Evolutionary conservation across 1,140 invertebrate genomes (phyloP).

Genomic region (Drosophila carrolli): DNA sequence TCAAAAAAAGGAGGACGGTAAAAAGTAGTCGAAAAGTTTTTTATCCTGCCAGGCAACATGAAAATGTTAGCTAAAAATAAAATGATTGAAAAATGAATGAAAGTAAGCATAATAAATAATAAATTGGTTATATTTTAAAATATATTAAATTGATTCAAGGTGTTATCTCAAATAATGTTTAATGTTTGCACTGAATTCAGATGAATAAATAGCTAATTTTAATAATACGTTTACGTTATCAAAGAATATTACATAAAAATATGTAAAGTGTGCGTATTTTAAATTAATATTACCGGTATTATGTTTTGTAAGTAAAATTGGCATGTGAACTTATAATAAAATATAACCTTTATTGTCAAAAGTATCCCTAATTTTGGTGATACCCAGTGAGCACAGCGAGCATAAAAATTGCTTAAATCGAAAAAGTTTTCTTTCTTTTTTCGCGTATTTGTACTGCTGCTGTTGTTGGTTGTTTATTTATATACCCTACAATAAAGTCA

Average conservation of each 20-base stretch:
- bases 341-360: neutral
- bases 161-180: no score
- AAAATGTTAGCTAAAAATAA: neutral
- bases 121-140: no score
- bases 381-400: slow-evolving; percentile 11
- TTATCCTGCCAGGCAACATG: neutral
- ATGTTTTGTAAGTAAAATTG: no score
- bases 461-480: slow-evolving; percentile 22
- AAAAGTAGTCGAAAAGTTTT: neutral
- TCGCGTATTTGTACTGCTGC: slow-evolving; percentile 12
- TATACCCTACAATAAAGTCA: neutral
- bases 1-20: neutral
- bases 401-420: slow-evolving; percentile 77
- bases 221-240: no score
- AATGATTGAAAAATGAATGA: no score
- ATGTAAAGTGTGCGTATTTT: no score
- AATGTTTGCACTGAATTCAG: no score
- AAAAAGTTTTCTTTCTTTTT: slow-evolving; percentile 67
- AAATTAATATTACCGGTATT: no score
- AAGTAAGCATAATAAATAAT: no score
- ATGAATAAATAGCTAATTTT: no score
- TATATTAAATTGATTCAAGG: no score
- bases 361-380: slow-evolving; percentile 1
- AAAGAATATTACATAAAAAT: no score
- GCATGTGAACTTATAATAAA: neutral